Evolutionary conservation across 2,113 vertebrate genomes (phyloP).

Genomic region (Diphyllodes magnificus): DNA sequence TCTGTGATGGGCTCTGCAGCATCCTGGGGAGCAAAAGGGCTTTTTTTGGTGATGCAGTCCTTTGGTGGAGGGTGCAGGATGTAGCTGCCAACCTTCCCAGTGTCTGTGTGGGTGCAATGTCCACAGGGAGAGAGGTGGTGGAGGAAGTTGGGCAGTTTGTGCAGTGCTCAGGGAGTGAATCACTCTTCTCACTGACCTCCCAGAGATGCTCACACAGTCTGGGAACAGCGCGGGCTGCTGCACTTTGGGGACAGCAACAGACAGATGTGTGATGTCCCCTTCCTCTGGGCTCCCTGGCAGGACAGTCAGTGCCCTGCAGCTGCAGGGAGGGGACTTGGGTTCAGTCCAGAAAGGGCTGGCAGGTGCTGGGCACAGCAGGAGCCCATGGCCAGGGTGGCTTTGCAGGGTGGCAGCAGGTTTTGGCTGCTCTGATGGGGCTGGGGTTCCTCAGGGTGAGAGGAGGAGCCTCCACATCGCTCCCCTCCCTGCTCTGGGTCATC

Average conservation of each 20-base stretch:
- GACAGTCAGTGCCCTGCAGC: background rate
- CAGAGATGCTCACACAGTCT: background rate
- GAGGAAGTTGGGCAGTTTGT: background rate
- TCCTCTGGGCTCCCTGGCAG: background rate
- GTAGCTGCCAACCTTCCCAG: background rate
- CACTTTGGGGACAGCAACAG: background rate
- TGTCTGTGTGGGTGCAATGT: background rate
- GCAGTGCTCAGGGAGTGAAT: background rate
- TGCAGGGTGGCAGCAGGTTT: background rate
- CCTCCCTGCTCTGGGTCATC: background rate
- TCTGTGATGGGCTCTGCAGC: background rate
- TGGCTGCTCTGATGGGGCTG: background rate
- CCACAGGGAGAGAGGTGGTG: background rate
- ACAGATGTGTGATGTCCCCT: background rate
- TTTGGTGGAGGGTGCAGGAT: background rate
- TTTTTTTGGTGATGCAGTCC: background rate
- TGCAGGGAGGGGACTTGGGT: background rate
- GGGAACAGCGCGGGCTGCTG: background rate
- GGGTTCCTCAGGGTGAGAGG: rapidly evolving
- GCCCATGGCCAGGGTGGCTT: background rate
- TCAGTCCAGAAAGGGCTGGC: background rate
- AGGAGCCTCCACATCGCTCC: background rate
- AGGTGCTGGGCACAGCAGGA: background rate
- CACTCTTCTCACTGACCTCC: background rate
- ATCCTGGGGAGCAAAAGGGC: background rate